Evolutionary conservation across 2,797 vertebrate genomes (phyloP), one percentile per base, ranked within the genome.

Genomic region (Protonibea diacanthus): DNA sequence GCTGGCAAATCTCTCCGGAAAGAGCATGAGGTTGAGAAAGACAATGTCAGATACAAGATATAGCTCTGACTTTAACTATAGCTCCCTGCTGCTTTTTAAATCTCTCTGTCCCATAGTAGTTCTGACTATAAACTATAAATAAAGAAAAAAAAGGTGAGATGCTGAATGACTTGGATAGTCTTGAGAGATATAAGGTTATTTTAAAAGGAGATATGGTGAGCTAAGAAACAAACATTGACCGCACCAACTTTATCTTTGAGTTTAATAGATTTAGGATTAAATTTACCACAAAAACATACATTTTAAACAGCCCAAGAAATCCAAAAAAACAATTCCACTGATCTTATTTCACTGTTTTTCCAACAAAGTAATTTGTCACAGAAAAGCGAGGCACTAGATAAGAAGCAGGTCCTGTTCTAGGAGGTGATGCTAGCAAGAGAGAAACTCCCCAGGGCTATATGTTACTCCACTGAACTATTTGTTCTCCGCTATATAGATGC

Each of bases 401-500:
- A 80, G 64, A 77, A 73, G 56, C 53, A 44, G n/a, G 52, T 3
- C 15, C 45, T 72, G 56, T 25, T 84, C 38, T 59, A 51, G 67
- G 66, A 62, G 57, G 33, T 23, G 61, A 86, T 66, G 76, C 60
- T 33, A 12, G 49, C 13, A n/a, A 58, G 38, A 80, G 67, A 72
- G 69, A 76, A 71, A 25, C 59, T 84, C 84, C 87, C 71, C 8
- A 6, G 69, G 74, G 80, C 33, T 69, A 49, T 68, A 83, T 70
- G 82, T 77, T 88, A 42, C 71, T 75, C 65, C 52, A 13, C 59
- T 81, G 61, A 89, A 91, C 86, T 85, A 83, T 88, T 84, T 85
- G 85, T 82, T 89, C 78, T 61, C 7, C 9, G 55, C 65, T 84
- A 47, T 74, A 48, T 70, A 78, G 80, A 77, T 82, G 77, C 82